Evolutionary conservation across 2,888 invertebrate genomes (phyloP), one percentile per base, ranked within the genome.

Genomic region (Rosalia funebris): DNA sequence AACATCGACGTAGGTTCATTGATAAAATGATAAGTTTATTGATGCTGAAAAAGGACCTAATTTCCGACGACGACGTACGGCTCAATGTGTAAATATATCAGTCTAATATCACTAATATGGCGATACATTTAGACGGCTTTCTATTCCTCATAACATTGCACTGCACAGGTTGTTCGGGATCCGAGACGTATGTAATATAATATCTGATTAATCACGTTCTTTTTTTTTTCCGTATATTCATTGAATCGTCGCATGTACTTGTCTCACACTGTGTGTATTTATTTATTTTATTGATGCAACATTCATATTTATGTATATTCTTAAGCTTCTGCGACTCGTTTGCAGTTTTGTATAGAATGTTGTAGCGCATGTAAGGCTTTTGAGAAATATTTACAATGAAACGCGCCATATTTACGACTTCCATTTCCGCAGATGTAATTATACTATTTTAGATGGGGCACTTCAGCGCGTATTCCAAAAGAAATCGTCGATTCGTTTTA

Each of bases 231-330:
- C 4, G 3, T 25, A 50, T 55, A 62, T 61, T 71, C 69, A 69
- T 70, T 63, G 70, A 71, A 70, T 68, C 68, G 70, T 71, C 69
- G 68, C 70, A 67, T 73, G 71, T 71, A 70, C 66, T 57, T 62
- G 67, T 71, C 68, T 68, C 55, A 47, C 57, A 50, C 54, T 56
- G 62, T 57, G 63, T 63, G 46, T 54, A 67, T 70, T 69, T 68
- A 69, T 71, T 71, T 67, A 70, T 69, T 71, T 72, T 71, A 68
- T 70, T 70, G 69, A 70, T 60, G 25, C 64, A 25, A 41, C 39
- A 19, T 57, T 54, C 34, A 46, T 52, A 60, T 60, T 60, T 60
- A 60, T 56, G 54, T 45, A 48, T 60, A 45, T 52, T 31, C 50
- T 19, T 45, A 45, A 19, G 45, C 56, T 60, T 34, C 54, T 54